Base-by-base conservation (phyloP, 2,888 invertebrate genomes). In the Caenorhabditis macrosperma region DNA sequence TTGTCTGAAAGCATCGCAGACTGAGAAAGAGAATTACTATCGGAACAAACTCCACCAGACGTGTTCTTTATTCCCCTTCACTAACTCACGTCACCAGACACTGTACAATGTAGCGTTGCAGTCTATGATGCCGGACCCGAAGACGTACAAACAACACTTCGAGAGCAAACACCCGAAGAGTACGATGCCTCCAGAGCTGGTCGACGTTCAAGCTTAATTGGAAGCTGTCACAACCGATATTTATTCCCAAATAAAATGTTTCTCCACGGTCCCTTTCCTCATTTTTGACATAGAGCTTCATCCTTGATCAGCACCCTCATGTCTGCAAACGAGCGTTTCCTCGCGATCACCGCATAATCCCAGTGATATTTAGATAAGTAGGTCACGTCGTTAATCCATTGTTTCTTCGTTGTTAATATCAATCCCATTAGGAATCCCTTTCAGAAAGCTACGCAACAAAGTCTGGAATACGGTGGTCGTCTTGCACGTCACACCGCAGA, bases 91-190 rank as follows among this genome's bases (percentile, higher is more conserved):
- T 50, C 57, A 59, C 2, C 12, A 35, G 28, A 17, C 28, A 60
- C 50, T 57, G 63, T 63, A 60, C 41, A 12, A 15, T 17, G 26
- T 22, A 48, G 22, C 55, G 63, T 78, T 82, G 92, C 97, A 93
- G 92, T 93, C 93, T 88, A 86, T 88, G 93, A 98, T 99, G 98
- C 98, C 98, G 6, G 98, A 99, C 92, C 96, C 96, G 64, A 99
- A 99, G 93, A 99, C 99, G 17, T 99, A 98, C 93, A 97, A 95
- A 92, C 98, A 99, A 92, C 99, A 99, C 92, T 99, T 97, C 92
- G 97, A 98, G 92, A 97, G 96, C 92, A 99, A 99, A 91, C 99
- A 99, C 93, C 97, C 98, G 30, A 98, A 98, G 92, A 94, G 94
- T 89, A 94, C 95, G 60, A 92, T 99, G 92, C 99, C 99, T 69